Evolutionary conservation across 2,888 invertebrate genomes (phyloP), one percentile per base, ranked within the genome.

Genomic region (Galerucella nymphaeae): DNA sequence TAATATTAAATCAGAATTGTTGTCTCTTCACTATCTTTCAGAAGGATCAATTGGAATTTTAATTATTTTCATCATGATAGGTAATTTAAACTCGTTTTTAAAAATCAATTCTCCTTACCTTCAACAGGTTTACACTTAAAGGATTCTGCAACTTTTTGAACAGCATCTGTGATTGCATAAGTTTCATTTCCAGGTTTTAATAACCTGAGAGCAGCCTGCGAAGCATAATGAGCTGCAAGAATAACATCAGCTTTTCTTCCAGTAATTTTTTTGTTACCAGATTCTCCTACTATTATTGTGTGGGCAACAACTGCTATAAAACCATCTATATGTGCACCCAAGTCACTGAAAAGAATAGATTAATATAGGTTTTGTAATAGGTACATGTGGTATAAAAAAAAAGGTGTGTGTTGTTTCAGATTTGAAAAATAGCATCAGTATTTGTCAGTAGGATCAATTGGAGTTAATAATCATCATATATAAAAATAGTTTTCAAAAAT

Each of bases 241-340:
- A 98, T 91, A 14, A 95, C 98, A 89, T 99, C 98, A 57, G 99
- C 99, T 55, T 76, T 77, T 59, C 78, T 78, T 9, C 98, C 99
- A 14, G 91, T 92, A 18, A 95, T 92, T 87, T 94, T 94, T 66
- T 90, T 90, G 75, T 93, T 93, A 78, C 88, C 86, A 23, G 91
- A 89, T 58, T 94, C 93, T 65, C 97, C 97, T 81, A 99, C 92
- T 69, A 96, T 92, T 77, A 98, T 89, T 6, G 98, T 97, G 86
- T 99, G 99, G 41, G 99, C 99, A 69, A 96, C 98, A 66, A 99
- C 98, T 65, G 99, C 98, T 83, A 98, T 97, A 85, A 97, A 99
- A 50, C 99, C 99, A 90, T 99, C 99, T 84, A 99, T 94, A 85
- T 99, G 99, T 76, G 97, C 97, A 79, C 99, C 99, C 84, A 99